These are phyloP conservation scores for Felis catus DNA, from an alignment of 2,113 vertebrate species.

Conservation along the genomic window F.catus_Fca126_mat1.0 CM031424.1:74455001-74455500, in stretches of 20 bases:
- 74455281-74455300: constrained; percentile 39
- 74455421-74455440: background rate
- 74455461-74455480: background rate
- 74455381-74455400: background rate
- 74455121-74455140: background rate
- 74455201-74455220: background rate
- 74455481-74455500: background rate
- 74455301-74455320: background rate
- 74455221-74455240: background rate
- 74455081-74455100: background rate
- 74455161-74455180: background rate
- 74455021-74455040: background rate
- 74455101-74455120: background rate
- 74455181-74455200: background rate
- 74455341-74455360: background rate
- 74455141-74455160: background rate
- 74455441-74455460: background rate
- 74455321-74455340: constrained; percentile 38
- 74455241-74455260: background rate
- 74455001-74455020: background rate
- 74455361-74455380: background rate
- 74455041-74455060: background rate
- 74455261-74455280: background rate
- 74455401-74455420: background rate
- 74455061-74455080: background rate